Evolutionary conservation across 2,888 invertebrate species (phyloP).

Genomic region (Epicampocera succincta): DNA sequence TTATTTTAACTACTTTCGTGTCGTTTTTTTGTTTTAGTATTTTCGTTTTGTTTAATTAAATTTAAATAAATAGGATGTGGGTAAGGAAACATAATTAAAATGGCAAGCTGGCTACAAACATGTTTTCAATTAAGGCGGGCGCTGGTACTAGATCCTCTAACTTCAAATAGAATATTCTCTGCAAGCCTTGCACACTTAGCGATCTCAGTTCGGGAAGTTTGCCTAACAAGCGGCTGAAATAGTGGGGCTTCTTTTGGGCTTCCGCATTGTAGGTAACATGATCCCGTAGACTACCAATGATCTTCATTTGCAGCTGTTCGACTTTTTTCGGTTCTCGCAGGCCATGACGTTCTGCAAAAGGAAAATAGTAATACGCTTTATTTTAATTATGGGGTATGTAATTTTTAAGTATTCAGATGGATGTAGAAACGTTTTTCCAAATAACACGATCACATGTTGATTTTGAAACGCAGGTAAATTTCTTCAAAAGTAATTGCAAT

Average conservation of each 20-base stretch:
- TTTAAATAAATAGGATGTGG: not conserved
- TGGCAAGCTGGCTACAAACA: conserved; percentile 97
- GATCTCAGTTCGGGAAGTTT: conserved; percentile 96
- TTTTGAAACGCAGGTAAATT: no score
- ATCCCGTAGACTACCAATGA: conserved; percentile 96
- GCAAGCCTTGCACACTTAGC: conserved; percentile 95
- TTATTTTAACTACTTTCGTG: not conserved
- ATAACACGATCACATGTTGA: no score
- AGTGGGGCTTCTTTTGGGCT: conserved; percentile 94
- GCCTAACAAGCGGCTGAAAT: conserved; percentile 95
- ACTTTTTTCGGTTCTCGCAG: conserved; percentile 95
- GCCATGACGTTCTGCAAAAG: conserved; percentile 91
- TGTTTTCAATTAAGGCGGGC: conserved; percentile 95
- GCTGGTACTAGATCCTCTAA: conserved; percentile 95
- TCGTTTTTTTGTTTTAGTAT: conserved; percentile 6
- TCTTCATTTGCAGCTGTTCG: conserved; percentile 97
- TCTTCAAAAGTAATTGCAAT: no score
- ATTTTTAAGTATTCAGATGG: no score
- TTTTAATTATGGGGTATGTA: no score
- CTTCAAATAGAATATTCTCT: conserved; percentile 96
- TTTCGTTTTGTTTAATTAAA: not conserved
- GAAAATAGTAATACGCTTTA: not conserved
- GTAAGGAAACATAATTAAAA: conserved; percentile 84
- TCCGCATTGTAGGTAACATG: conserved; percentile 96
- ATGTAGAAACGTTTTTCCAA: no score